phyloP scores from a whole-genome alignment of 1,140 invertebrate genomes.

The Drosophila gunungcola region DNA sequence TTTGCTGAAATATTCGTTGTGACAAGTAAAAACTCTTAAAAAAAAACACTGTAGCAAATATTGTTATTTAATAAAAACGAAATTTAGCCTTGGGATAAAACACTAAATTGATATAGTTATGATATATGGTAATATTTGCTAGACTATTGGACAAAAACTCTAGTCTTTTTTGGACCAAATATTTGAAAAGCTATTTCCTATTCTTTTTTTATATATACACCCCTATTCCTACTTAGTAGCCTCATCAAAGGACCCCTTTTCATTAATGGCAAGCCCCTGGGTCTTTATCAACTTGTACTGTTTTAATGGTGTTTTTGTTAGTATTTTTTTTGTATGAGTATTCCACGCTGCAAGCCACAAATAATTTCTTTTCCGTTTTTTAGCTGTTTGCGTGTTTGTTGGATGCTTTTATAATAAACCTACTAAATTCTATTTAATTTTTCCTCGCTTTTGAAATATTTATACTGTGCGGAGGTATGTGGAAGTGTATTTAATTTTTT shows the following conservation, averaged over 20 bases:
- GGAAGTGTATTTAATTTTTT: conserved; percentile 36
- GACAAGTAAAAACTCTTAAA: too few species aligned
- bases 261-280: conserved; percentile 8
- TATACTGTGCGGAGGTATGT: conserved; percentile 28
- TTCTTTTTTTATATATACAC: not conserved
- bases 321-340: conserved; percentile 14
- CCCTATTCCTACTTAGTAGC: conserved; percentile 8
- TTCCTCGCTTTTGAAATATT: conserved; percentile 45
- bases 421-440: conserved; percentile 63
- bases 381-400: conserved; percentile 36
- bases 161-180: not conserved
- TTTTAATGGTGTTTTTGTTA: conserved; percentile 22
- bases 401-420: conserved; percentile 51
- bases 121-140: not conserved
- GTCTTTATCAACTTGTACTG: conserved; percentile 37
- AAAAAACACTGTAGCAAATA: too few species aligned
- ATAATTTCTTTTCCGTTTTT: conserved; percentile 34
- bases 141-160: not conserved
- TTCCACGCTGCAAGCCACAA: conserved; percentile 5
- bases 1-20: too few species aligned
- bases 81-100: too few species aligned
- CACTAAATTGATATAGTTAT: not conserved
- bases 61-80: too few species aligned
- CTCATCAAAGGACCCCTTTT: conserved; percentile 23
- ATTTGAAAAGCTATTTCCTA: conserved; percentile 2